Evolutionary conservation across 1,140 invertebrate genomes (phyloP).

Genomic region (Drosophila erecta): DNA sequence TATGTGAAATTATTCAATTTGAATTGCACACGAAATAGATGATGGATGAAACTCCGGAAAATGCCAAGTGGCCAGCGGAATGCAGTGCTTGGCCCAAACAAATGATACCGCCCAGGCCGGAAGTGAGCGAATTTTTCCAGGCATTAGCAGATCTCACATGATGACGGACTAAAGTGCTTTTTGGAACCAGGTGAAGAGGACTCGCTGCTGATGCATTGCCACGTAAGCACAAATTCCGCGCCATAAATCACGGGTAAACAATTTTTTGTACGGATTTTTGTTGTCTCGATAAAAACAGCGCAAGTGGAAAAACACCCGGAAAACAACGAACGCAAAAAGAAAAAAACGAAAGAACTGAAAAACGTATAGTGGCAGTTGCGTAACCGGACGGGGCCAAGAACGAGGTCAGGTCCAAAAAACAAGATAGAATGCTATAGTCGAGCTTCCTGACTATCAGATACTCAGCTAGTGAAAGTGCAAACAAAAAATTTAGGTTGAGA

Average conservation of each 20-base stretch:
- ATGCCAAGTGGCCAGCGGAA: slow-evolving; percentile 7
- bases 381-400: slow-evolving; percentile 58
- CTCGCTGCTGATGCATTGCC: slow-evolving; percentile 35
- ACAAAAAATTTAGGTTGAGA: too few species aligned
- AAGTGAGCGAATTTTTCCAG: slow-evolving; percentile 36
- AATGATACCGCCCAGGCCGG: slow-evolving; percentile 27
- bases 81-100: slow-evolving; percentile 35
- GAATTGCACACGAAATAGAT: slow-evolving; percentile 6
- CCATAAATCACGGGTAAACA: slow-evolving; percentile 75
- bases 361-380: slow-evolving; percentile 63
- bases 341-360: slow-evolving; percentile 14
- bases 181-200: slow-evolving; percentile 37
- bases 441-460: too few species aligned
- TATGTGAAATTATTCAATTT: slow-evolving; percentile 5
- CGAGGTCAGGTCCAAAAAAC: slow-evolving; percentile 34
- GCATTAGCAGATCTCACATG: slow-evolving; percentile 39
- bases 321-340: slow-evolving; percentile 1
- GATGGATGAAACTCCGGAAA: slow-evolving; percentile 16
- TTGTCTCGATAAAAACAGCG: slow-evolving; percentile 32
- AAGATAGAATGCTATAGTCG: too few species aligned
- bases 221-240: slow-evolving; percentile 75
- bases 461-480: too few species aligned
- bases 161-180: slow-evolving; percentile 38
- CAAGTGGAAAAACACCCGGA: slow-evolving; percentile 30
- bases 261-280: slow-evolving; percentile 46